Conservation (phyloP, 37 sponge, comb jelly and placozoan genomes). For the Amphimedon queenslandica region DNA sequence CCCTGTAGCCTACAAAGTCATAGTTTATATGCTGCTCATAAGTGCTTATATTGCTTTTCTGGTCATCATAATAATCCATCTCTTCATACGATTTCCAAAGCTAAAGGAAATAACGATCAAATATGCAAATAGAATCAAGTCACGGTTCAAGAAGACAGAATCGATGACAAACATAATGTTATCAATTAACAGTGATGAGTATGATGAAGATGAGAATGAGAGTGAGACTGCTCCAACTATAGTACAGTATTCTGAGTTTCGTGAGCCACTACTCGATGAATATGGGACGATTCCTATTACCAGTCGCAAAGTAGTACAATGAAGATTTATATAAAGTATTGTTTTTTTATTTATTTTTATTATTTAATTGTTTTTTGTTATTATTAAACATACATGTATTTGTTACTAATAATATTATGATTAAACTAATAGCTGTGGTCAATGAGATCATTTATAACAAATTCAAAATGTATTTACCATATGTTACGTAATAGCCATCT, state of each 20-base stretch:
- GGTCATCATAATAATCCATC: conserved; percentile 20
- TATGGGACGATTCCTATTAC: too few species aligned
- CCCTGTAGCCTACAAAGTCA: neutral
- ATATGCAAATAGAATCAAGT: neutral
- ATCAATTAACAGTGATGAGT: neutral
- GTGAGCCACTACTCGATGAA: conserved; percentile 6
- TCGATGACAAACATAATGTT: neutral
- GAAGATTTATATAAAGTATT: too few species aligned
- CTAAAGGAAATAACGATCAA: conserved; percentile 11
- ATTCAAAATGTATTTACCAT: too few species aligned
- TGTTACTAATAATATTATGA: too few species aligned
- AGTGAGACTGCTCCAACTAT: neutral
- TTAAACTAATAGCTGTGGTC: too few species aligned
- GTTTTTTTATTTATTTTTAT: too few species aligned
- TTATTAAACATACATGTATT: too few species aligned
- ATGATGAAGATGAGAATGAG: neutral
- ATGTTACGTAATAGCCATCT: too few species aligned
- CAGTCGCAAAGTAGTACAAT: too few species aligned
- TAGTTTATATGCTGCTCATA: conserved; percentile 1
- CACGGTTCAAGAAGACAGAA: neutral
- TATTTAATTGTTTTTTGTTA: too few species aligned
- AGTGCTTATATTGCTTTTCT: conserved; percentile 28
- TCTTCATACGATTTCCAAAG: conserved; percentile 19
- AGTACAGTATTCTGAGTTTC: neutral
- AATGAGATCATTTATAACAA: too few species aligned